Conservation (phyloP, 2,888 invertebrate species). For the Oligia latruncula region DNA sequence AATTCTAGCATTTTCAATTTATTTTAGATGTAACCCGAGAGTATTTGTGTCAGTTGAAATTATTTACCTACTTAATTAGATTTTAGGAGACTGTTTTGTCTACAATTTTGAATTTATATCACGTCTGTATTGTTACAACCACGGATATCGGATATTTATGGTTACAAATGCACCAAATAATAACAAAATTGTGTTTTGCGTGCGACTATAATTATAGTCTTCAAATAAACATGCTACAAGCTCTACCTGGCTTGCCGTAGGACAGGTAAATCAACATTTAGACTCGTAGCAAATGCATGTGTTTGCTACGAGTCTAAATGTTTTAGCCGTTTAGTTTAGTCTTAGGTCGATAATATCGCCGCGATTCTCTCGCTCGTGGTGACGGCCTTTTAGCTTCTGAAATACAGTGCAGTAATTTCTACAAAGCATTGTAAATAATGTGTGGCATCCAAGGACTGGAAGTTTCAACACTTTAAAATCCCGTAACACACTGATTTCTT, state of each 20-base stretch:
- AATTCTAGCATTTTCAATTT: constrained; percentile 20
- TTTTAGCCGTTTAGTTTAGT: too few species aligned
- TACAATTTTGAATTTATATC: constrained; percentile 9
- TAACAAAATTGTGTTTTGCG: not conserved
- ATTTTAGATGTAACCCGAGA: constrained; percentile 18
- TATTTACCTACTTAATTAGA: constrained; percentile 6
- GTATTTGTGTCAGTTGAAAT: constrained; percentile 14
- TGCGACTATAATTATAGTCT: too few species aligned
- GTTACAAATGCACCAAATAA: not conserved
- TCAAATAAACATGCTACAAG: not conserved
- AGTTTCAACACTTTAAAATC: not conserved
- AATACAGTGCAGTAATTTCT: not conserved
- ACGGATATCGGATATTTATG: too few species aligned
- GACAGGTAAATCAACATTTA: not conserved
- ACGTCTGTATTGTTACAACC: not conserved
- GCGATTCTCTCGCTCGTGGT: too few species aligned
- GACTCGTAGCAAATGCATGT: not conserved
- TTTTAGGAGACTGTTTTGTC: not conserved
- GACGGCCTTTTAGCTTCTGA: not conserved
- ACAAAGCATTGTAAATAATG: not conserved
- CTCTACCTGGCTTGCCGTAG: not conserved
- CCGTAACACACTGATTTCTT: not conserved
- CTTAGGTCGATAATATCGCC: too few species aligned
- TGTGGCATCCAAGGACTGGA: not conserved
- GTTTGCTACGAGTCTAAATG: too few species aligned